Conservation (phyloP, 2,797 vertebrate species). For the Hippopotamyrus pictus region DNA sequence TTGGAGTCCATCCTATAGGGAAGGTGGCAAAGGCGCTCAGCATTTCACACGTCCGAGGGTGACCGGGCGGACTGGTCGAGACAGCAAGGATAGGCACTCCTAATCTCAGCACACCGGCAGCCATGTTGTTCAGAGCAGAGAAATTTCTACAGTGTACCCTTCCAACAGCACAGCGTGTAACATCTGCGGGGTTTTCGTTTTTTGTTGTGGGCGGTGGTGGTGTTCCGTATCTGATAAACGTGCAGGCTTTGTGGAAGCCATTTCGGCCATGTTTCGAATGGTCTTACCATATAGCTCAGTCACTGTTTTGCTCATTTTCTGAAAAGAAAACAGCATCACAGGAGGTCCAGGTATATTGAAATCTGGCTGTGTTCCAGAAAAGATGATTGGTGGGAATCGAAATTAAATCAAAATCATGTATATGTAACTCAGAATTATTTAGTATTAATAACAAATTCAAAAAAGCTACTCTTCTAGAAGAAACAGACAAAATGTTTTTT, state of each 20-base stretch:
- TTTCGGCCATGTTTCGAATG: not conserved
- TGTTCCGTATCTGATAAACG: not conserved
- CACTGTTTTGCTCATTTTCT: not conserved
- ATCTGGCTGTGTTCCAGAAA: not conserved
- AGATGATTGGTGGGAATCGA: not conserved
- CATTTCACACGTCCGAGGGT: slow-evolving; percentile 42
- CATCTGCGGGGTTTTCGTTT: slow-evolving; percentile 54
- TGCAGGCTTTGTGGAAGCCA: slow-evolving; percentile 3
- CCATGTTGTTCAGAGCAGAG: slow-evolving; percentile 51
- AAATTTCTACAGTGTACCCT: slow-evolving; percentile 45
- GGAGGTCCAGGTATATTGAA: not conserved
- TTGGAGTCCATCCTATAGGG: slow-evolving; percentile 36
- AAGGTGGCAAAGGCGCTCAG: slow-evolving; percentile 28
- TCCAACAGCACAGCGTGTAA: slow-evolving; percentile 54
- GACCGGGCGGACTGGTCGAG: slow-evolving; percentile 36
- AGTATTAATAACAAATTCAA: not conserved
- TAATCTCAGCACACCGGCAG: slow-evolving; percentile 47
- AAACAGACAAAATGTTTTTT: not conserved
- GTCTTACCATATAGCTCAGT: not conserved
- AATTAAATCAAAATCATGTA: not conserved
- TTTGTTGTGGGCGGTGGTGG: slow-evolving; percentile 12
- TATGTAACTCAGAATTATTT: not conserved
- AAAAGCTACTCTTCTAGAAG: not conserved
- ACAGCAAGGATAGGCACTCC: slow-evolving; percentile 33
- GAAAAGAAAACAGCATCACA: not conserved